Conservation (phyloP, 2,797 vertebrate species). For the Pelochelys cantorii region DNA sequence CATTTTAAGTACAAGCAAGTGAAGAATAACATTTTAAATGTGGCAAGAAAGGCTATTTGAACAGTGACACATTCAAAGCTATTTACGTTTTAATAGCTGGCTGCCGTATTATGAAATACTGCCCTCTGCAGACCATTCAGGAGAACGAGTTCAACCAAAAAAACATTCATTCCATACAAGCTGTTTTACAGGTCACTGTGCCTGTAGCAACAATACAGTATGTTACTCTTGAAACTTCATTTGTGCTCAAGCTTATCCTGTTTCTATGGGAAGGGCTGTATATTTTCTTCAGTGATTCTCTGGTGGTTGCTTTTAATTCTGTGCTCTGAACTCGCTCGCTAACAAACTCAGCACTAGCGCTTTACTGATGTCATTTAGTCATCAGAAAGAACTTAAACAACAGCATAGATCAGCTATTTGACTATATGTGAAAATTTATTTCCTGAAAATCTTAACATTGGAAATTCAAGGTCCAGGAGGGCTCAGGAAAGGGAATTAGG, state of each 20-base stretch:
- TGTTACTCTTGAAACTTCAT: not conserved
- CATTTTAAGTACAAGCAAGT: not conserved
- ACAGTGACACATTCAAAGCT: not conserved
- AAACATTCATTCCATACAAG: not conserved
- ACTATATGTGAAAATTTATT: not conserved
- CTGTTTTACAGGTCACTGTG: not conserved
- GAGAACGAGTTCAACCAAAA: slow-evolving; percentile 40
- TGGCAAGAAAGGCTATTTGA: not conserved
- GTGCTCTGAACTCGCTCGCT: not conserved
- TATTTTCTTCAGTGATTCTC: not conserved
- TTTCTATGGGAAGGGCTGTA: not conserved
- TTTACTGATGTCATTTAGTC: not conserved
- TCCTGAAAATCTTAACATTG: not conserved
- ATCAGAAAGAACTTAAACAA: not conserved
- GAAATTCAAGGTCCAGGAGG: not conserved
- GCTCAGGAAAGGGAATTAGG: not conserved
- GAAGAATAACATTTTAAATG: not conserved
- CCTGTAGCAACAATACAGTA: not conserved
- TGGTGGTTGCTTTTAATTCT: not conserved
- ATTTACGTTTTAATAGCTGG: not conserved
- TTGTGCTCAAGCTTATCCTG: not conserved
- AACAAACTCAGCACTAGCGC: not conserved
- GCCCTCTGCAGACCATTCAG: slow-evolving; percentile 79
- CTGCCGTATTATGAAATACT: slow-evolving; percentile 66
- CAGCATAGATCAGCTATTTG: not conserved